A percentile compares a stretch with the other conserved stretches of the same genome.
Conservation (phyloP, 2,797 vertebrate species). For the Enteromius treurensis region DNA sequence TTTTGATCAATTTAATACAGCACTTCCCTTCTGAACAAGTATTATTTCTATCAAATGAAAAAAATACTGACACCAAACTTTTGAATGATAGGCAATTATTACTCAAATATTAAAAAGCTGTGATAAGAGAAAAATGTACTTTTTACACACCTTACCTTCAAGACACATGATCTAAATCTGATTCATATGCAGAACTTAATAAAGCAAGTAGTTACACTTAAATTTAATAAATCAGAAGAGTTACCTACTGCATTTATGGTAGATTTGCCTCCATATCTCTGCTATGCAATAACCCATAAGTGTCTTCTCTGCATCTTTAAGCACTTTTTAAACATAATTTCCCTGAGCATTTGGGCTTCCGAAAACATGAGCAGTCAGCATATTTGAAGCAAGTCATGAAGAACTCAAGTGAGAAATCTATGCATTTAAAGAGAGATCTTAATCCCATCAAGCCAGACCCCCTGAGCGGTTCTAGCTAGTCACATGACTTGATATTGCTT, state of each 20-base stretch:
- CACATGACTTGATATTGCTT: constrained; percentile 44
- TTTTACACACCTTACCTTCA: background rate
- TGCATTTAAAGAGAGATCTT: constrained; percentile 52
- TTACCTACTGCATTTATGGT: constrained; percentile 26
- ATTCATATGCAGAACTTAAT: constrained; percentile 21
- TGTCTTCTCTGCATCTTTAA: constrained; percentile 29
- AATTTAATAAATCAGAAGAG: constrained; percentile 1
- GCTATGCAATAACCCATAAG: constrained; percentile 17
- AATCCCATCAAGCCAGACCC: constrained; percentile 41
- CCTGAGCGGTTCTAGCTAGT: constrained; percentile 19
- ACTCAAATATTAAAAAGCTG: background rate
- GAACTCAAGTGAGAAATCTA: constrained; percentile 49
- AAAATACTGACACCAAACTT: background rate
- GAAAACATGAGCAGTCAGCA: constrained; percentile 50
- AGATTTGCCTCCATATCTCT: constrained; percentile 29
- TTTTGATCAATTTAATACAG: background rate
- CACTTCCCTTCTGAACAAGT: background rate
- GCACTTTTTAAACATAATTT: constrained; percentile 50
- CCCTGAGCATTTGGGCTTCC: constrained; percentile 24
- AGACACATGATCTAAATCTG: background rate
- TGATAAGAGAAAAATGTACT: background rate
- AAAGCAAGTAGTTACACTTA: constrained; percentile 14
- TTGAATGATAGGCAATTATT: constrained; percentile 1
- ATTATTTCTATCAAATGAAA: background rate
- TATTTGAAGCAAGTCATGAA: constrained; percentile 32